Conservation (phyloP, 2,797 vertebrate species). For the Chaenodraco wilsoni region DNA sequence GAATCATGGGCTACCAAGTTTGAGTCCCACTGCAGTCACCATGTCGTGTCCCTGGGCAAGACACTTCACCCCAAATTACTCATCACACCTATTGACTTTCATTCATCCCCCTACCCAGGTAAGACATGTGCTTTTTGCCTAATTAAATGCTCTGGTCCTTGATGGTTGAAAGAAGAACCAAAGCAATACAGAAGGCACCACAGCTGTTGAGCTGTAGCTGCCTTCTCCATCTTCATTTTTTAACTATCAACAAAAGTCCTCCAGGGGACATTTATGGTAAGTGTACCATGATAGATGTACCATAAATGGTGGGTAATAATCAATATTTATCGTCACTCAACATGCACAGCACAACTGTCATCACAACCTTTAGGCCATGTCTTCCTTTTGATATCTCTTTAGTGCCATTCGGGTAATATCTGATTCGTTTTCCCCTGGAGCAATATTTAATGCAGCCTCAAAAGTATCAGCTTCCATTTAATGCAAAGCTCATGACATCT, state of each 20-base stretch:
- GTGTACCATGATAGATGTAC: neutral
- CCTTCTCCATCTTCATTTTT: neutral
- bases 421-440: conserved; percentile 8
- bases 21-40: no score
- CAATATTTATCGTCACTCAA: conserved; percentile 12
- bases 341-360: conserved; percentile 13
- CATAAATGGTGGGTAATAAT: conserved; percentile 24
- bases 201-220: neutral
- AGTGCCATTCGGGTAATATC: conserved; percentile 11
- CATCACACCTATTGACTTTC: neutral
- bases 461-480: conserved; percentile 44
- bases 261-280: neutral
- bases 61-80: no score
- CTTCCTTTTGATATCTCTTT: conserved; percentile 20
- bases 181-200: neutral
- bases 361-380: conserved; percentile 11
- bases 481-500: conserved; percentile 28
- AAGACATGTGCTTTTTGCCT: neutral
- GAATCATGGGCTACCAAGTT: no score
- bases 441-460: conserved; percentile 44
- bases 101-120: neutral
- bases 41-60: no score
- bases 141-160: neutral
- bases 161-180: conserved; percentile 3
- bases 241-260: neutral